Percentiles rank a stretch among this genome's conserved stretches.
These are phyloP conservation scores for Uria aalge DNA, from an alignment of 2,113 vertebrate genomes.

Conservation along the genomic window DNA sequence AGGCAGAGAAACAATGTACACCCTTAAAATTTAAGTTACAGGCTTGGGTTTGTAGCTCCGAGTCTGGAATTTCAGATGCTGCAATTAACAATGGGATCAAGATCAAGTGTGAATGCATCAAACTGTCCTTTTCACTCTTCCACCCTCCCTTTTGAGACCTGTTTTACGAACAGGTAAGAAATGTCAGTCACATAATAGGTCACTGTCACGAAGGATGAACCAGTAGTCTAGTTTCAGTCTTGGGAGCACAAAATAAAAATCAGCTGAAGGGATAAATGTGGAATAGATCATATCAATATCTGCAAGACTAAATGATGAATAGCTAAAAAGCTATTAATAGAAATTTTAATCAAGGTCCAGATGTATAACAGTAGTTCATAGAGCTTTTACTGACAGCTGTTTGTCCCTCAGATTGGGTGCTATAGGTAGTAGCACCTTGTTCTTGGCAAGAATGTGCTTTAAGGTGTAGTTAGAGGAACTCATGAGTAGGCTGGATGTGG, in stretches of 20 bases:
- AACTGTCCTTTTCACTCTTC: background rate
- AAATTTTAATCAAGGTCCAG: background rate
- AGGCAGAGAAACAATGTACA: background rate
- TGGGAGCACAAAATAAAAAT: background rate
- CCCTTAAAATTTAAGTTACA: background rate
- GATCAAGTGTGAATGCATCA: background rate
- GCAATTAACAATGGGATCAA: background rate
- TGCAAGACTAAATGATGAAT: background rate
- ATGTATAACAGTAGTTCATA: background rate
- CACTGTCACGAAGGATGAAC: background rate
- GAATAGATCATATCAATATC: background rate
- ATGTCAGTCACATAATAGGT: background rate
- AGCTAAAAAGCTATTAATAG: background rate
- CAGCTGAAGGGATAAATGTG: background rate
- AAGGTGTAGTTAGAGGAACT: constrained; percentile 49
- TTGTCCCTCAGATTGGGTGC: background rate
- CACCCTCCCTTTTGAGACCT: background rate
- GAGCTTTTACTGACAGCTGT: background rate
- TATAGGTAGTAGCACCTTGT: background rate
- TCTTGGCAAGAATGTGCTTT: constrained; percentile 25
- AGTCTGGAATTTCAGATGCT: background rate
- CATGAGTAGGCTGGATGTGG: background rate
- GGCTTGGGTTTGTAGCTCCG: background rate
- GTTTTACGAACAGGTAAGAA: background rate
- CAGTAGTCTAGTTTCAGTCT: background rate